Conservation (phyloP, 2,113 vertebrate species). For the Paralichthys olivaceus region DNA sequence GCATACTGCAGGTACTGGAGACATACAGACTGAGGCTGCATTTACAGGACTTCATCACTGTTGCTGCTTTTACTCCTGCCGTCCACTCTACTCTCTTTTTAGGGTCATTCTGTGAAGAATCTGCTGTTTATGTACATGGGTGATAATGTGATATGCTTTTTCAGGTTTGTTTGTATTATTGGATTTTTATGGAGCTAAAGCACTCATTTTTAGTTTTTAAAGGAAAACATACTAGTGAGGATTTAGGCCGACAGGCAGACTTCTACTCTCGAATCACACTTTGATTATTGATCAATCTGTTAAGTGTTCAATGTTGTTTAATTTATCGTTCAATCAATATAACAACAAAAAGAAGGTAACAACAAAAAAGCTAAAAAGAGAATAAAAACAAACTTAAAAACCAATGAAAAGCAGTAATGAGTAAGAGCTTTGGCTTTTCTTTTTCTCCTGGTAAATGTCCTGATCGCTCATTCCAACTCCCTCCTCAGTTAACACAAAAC, state of each 20-base stretch:
- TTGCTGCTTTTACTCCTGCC: not conserved
- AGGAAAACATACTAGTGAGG: too few species aligned
- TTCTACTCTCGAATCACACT: too few species aligned
- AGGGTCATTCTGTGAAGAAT: too few species aligned
- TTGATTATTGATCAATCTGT: too few species aligned
- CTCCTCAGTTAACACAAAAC: slow-evolving; percentile 67
- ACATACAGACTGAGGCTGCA: not conserved
- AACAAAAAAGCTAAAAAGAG: not conserved
- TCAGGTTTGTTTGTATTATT: too few species aligned
- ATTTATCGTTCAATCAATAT: not conserved
- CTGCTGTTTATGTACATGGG: too few species aligned
- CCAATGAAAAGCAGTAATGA: not conserved
- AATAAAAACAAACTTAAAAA: not conserved
- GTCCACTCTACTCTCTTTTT: too few species aligned
- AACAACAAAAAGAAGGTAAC: not conserved
- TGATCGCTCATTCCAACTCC: slow-evolving; percentile 42
- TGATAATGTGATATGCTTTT: too few species aligned
- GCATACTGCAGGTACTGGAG: slow-evolving; percentile 91
- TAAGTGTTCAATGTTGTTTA: not conserved
- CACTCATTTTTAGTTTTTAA: too few species aligned
- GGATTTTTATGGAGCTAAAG: too few species aligned
- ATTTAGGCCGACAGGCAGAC: too few species aligned
- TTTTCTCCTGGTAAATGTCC: slow-evolving; percentile 24
- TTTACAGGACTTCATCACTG: too few species aligned
- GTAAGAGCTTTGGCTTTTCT: not conserved